phyloP scores from a whole-genome alignment of 1,140 invertebrate species.

The Drosophila punjabiensis region DNA sequence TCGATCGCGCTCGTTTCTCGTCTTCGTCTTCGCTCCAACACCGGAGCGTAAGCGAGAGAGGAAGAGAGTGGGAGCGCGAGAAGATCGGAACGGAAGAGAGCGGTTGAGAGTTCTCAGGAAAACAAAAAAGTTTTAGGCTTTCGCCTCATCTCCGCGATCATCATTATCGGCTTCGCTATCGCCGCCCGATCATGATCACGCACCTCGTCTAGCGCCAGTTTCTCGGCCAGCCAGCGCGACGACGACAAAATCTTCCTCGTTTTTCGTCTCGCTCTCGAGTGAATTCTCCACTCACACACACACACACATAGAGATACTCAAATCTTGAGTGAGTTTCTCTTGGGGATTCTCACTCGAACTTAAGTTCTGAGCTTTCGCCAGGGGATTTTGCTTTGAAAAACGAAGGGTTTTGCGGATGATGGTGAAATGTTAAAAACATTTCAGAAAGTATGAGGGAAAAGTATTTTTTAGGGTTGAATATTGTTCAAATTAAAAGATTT shows the following conservation, averaged over 20 bases:
- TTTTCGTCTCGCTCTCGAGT: constrained; percentile 31
- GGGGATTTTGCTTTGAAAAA: neutral
- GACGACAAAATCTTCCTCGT: constrained; percentile 40
- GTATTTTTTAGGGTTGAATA: neutral
- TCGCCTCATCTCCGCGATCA: constrained; percentile 34
- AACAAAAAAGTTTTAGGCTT: constrained; percentile 31
- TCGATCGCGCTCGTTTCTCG: constrained; percentile 13
- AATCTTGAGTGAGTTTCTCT: constrained; percentile 14
- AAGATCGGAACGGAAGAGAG: constrained; percentile 3
- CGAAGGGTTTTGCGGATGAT: neutral
- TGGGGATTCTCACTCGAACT: neutral
- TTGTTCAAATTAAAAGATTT: neutral
- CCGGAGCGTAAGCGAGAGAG: constrained; percentile 14
- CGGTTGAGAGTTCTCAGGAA: constrained; percentile 11
- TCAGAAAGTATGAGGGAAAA: neutral
- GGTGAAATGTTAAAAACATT: neutral
- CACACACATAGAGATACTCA: neutral
- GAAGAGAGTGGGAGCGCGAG: neutral
- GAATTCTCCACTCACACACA: constrained; percentile 6
- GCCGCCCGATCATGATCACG: constrained; percentile 37
- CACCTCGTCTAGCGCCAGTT: constrained; percentile 53
- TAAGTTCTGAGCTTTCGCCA: constrained; percentile 13
- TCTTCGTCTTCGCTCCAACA: constrained; percentile 3
- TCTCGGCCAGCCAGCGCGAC: constrained; percentile 55
- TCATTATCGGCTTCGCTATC: constrained; percentile 46